Evolutionary conservation across 2,888 invertebrate species (phyloP), one percentile per base, ranked within the genome.

Genomic region (Synergus umbraculus): DNA sequence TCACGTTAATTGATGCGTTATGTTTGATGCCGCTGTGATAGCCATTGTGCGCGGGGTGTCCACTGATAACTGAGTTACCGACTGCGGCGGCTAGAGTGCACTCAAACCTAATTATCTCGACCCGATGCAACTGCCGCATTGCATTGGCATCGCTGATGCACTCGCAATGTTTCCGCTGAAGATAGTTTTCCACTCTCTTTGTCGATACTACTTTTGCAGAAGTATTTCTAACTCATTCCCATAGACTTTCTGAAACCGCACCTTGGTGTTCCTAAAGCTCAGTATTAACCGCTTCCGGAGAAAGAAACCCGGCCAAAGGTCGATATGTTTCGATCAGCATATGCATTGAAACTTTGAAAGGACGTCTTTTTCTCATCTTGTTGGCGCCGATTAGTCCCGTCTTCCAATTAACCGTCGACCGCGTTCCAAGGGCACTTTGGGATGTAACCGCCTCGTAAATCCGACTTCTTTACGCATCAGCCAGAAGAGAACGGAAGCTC

Each of bases 1-100:
- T 92, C 92, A 90, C 91, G 92, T 92, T 92, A 92, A 92, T 92
- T 92, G 92, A 92, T 92, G 92, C 92, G 92, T 92, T 92, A 92
- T 92, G 92, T 92, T 92, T 92, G 92, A 92, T 92, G 92, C 91
- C 91, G 91, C 88, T 89, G 89, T 90, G 92, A 92, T 92, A 92
- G 92, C 92, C 90, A 91, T 92, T 91, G 92, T 91, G 87, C 88
- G 89, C 90, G 88, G 90, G 89, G 90, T 91, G 92, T 92, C 91
- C 91, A 90, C 92, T 92, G 92, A 92, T 92, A 92, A 92, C 92
- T 91, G 91, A 92, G 91, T 92, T 92, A 92, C 92, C 89, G 92
- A 92, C 91, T 92, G 91, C 91, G 90, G 90, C 90, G 88, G 82
- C 89, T 90, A 90, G 91, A 91, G 92, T 92, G 92, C 92, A 92